These are phyloP conservation scores for Acanthochromis polyacanthus DNA, from an alignment of 2,113 vertebrate genomes.

Conservation along the genomic window DNA sequence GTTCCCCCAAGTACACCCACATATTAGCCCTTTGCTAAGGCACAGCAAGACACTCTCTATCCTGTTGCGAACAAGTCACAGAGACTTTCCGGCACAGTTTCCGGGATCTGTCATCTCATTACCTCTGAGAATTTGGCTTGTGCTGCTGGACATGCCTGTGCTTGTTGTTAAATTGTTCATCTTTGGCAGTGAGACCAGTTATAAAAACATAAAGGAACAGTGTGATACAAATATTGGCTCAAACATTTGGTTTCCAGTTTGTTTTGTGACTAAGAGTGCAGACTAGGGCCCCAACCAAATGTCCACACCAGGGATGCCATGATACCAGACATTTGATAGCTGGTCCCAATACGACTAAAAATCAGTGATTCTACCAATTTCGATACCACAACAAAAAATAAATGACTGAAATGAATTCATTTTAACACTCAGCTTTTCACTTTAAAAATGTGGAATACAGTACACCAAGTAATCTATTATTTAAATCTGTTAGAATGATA, in stretches of 20 bases:
- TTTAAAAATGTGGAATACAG: too few relatives aligned
- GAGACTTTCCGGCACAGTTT: constrained; percentile 30
- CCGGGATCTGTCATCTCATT: constrained; percentile 17
- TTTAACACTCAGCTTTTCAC: too few relatives aligned
- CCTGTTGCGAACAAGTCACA: constrained; percentile 20
- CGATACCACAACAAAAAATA: too few relatives aligned
- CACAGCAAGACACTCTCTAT: not conserved
- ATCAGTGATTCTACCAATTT: too few relatives aligned
- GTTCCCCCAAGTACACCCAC: constrained; percentile 1
- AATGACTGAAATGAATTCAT: too few relatives aligned
- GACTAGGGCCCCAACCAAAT: not conserved
- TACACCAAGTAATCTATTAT: too few relatives aligned
- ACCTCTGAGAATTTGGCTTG: constrained; percentile 28
- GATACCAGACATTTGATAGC: too few relatives aligned
- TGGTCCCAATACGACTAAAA: too few relatives aligned
- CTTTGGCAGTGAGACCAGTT: constrained; percentile 15
- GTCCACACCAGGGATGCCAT: too few relatives aligned
- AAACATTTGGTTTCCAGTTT: constrained; percentile 1
- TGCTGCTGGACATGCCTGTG: constrained; percentile 24
- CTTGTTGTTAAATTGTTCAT: constrained; percentile 24
- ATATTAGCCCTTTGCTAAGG: constrained; percentile 1
- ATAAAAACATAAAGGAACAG: constrained; percentile 16
- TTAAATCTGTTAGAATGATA: too few relatives aligned
- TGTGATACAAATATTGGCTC: not conserved
- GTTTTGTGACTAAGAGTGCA: not conserved